Base-by-base conservation (phyloP, 2,797 vertebrate genomes). In the Hafferia zeledoni region DNA sequence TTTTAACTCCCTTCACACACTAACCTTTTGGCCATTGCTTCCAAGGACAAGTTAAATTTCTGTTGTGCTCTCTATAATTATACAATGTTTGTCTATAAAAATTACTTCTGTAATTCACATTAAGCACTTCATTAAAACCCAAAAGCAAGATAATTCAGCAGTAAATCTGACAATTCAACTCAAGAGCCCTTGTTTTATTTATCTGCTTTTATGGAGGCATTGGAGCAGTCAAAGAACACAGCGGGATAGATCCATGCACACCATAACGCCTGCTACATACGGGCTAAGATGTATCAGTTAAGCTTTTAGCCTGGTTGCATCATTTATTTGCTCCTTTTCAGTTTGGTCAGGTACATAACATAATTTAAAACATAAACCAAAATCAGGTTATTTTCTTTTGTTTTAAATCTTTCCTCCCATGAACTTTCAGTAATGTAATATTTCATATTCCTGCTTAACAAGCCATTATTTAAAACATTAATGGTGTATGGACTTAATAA, bases 21-120 rank as follows among this genome's bases (percentile, higher is more conserved):
- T 95, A 97, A 96, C 88, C 79, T 96, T 97, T 96, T 75, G 41
- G 60, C 22, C 72, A 90, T 11, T 72, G 64, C 52, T 94, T 91
- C 71, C 49, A 83, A 89, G 61, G 70, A 94, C 64, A 65, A 75
- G 44, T 87, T 83, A 93, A n/a, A 93, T 70, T 79, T 81, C 65
- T 72, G 49, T 88, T 87, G 68, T 15, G 31, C 17, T 85, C 43
- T 87, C 27, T 70, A 65, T 76, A 90, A 96, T 83, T 86, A 87
- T 31, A 90, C 14, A 83, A 88, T 0, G 0, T 63, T 86, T 4
- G 30, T 31, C 35, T 67, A 70, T 31, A 88, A 83, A 90, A 91
- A 88, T 49, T 7, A 83, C 30, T 80, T 83, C 57, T 47, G 4
- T 75, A 81, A 89, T 52, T 91, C 82, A 83, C 44, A 71, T 79